Conservation (phyloP, 1,140 invertebrate genomes). For the Drosophila nasuta region DNA sequence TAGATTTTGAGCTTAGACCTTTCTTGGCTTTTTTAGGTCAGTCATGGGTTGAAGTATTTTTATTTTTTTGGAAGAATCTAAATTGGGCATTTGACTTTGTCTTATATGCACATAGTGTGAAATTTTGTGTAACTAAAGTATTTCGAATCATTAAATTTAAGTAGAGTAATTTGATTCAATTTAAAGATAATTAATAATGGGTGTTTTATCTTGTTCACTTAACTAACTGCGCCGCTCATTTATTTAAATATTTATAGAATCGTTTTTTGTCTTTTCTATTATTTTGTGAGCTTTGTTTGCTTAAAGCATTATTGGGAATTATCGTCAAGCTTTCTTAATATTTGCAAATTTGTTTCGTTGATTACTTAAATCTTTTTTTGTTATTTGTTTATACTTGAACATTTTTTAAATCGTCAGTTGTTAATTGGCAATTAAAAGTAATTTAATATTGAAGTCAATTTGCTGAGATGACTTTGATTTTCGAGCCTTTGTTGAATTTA, state of each 20-base stretch:
- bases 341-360: no score
- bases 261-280: not conserved
- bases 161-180: not conserved
- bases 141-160: not conserved
- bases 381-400: no score
- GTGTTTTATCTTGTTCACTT: not conserved
- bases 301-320: not conserved
- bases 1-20: slow-evolving; percentile 2
- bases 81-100: slow-evolving; percentile 7
- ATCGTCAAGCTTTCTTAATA: no score
- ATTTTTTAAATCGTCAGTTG: no score
- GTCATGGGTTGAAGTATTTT: not conserved
- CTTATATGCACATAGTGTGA: slow-evolving; percentile 21
- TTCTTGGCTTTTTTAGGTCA: slow-evolving; percentile 24
- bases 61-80: slow-evolving; percentile 1
- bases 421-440: no score
- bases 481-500: no score
- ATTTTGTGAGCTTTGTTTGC: not conserved
- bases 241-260: slow-evolving; percentile 2
- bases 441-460: no score
- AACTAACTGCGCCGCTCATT: slow-evolving; percentile 1
- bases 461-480: no score
- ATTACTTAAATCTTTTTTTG: no score
- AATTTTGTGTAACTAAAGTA: slow-evolving; percentile 35
- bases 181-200: not conserved